Conservation (phyloP, 2,113 vertebrate species). For the Xenopus borealis region DNA sequence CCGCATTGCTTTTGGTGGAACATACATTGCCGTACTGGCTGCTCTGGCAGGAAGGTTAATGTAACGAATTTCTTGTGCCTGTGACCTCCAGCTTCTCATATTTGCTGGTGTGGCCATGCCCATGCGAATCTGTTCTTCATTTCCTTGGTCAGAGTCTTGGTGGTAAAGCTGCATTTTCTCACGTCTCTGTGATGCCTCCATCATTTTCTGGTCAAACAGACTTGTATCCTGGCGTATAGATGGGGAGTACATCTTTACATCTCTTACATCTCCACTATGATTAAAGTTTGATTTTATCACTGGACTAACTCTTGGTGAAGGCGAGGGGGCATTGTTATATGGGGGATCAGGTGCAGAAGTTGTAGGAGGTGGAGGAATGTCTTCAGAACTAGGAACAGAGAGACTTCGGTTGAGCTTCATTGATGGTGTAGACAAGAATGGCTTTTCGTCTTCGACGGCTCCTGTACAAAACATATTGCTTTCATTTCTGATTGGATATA, state of each 20-base stretch:
- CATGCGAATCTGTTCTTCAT: slow-evolving; percentile 54
- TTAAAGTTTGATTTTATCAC: slow-evolving; percentile 56
- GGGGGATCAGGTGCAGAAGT: slow-evolving; percentile 86
- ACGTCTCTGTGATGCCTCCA: slow-evolving; percentile 51
- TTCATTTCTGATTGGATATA: too few species aligned
- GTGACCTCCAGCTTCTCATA: slow-evolving; percentile 60
- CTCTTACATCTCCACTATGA: slow-evolving; percentile 48
- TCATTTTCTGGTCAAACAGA: slow-evolving; percentile 61
- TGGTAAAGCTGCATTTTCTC: slow-evolving; percentile 46
- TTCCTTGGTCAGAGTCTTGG: slow-evolving; percentile 56
- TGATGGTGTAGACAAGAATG: slow-evolving; percentile 78
- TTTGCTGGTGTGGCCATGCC: slow-evolving; percentile 55
- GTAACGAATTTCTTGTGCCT: slow-evolving; percentile 59
- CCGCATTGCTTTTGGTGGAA: slow-evolving; percentile 67
- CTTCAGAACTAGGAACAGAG: slow-evolving; percentile 85
- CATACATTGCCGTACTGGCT: slow-evolving; percentile 64
- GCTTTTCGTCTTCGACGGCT: slow-evolving; percentile 79
- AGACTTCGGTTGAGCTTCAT: slow-evolving; percentile 88
- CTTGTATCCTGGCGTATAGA: slow-evolving; percentile 61
- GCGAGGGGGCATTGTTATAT: slow-evolving; percentile 75
- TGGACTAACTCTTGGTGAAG: slow-evolving; percentile 56
- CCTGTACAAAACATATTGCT: slow-evolving; percentile 59
- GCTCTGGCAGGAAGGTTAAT: slow-evolving; percentile 60
- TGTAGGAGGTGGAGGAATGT: slow-evolving; percentile 89
- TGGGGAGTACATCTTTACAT: slow-evolving; percentile 50